Evolutionary conservation across 2,797 vertebrate genomes (phyloP).

Genomic region (Lagorchestes hirsutus): DNA sequence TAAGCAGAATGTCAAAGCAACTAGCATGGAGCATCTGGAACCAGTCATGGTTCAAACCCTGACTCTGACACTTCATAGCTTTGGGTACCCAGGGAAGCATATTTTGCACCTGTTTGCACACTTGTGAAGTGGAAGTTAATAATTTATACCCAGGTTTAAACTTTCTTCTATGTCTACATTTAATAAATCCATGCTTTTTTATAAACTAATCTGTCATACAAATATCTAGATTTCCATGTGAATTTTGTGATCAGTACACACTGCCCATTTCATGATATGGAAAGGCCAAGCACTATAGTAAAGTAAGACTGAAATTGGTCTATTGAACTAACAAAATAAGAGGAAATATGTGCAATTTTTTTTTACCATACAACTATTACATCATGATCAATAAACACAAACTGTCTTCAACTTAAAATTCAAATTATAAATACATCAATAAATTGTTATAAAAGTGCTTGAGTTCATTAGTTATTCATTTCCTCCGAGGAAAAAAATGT

Average conservation of each 20-base stretch:
- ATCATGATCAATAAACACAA: constrained; percentile 75
- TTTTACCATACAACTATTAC: constrained; percentile 58
- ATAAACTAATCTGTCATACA: not conserved
- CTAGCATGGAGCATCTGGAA: not conserved
- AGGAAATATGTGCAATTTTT: constrained; percentile 48
- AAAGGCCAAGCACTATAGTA: constrained; percentile 31
- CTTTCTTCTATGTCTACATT: not conserved
- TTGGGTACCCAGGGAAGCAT: not conserved
- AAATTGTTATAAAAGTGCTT: not conserved
- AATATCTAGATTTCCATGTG: constrained; percentile 27
- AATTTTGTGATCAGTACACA: constrained; percentile 3
- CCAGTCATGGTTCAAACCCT: not conserved
- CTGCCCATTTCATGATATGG: constrained; percentile 42
- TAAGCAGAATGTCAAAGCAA: not conserved
- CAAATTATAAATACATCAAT: not conserved
- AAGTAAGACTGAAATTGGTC: constrained; percentile 62
- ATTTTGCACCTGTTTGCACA: not conserved
- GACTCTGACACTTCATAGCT: too few relatives aligned
- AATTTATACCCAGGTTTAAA: not conserved
- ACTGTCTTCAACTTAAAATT: constrained; percentile 43
- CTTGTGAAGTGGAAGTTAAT: not conserved
- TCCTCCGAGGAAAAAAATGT: constrained; percentile 47
- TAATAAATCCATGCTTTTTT: not conserved
- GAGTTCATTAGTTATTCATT: not conserved
- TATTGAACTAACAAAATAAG: constrained; percentile 76